phyloP scores from a whole-genome alignment of 2,888 invertebrate genomes.

The Hyposoter dolosus region DNA sequence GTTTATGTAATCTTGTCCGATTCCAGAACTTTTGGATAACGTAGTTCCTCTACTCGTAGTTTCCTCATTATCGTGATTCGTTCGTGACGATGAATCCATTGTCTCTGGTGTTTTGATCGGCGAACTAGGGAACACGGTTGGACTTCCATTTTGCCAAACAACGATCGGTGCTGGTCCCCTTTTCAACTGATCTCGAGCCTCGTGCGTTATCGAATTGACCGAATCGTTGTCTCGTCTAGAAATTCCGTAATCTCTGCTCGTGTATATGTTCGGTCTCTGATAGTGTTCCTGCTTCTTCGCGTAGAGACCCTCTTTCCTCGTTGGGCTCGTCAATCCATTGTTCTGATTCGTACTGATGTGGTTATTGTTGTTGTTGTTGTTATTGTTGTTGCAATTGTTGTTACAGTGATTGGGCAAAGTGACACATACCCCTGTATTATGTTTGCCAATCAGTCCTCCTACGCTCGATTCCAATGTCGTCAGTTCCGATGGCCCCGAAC shows the following conservation, averaged over 20 bases:
- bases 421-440: slow-evolving; percentile 22
- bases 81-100: slow-evolving; percentile 33
- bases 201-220: slow-evolving; percentile 36
- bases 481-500: slow-evolving; percentile 36
- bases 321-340: slow-evolving; percentile 50
- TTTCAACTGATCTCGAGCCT: slow-evolving; percentile 60
- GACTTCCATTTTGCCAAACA: slow-evolving; percentile 82
- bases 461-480: slow-evolving; percentile 2
- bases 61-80: slow-evolving; percentile 27
- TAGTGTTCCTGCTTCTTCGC: slow-evolving; percentile 72
- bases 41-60: slow-evolving; percentile 41
- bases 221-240: slow-evolving; percentile 31
- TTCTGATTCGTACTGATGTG: slow-evolving; percentile 58
- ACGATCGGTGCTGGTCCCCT: slow-evolving; percentile 81
- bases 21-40: slow-evolving; percentile 85
- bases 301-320: slow-evolving; percentile 73
- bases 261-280: slow-evolving; percentile 67
- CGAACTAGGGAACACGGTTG: slow-evolving; percentile 78
- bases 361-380: slow-evolving; percentile 69
- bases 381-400: slow-evolving; percentile 66
- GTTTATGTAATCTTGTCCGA: slow-evolving; percentile 84
- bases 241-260: slow-evolving; percentile 50
- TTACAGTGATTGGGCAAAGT: slow-evolving; percentile 53
- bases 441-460: slow-evolving; percentile 24
- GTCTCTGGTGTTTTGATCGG: slow-evolving; percentile 68